Conservation (phyloP, 1,140 invertebrate genomes). For the Daktulosphaira vitifoliae region DNA sequence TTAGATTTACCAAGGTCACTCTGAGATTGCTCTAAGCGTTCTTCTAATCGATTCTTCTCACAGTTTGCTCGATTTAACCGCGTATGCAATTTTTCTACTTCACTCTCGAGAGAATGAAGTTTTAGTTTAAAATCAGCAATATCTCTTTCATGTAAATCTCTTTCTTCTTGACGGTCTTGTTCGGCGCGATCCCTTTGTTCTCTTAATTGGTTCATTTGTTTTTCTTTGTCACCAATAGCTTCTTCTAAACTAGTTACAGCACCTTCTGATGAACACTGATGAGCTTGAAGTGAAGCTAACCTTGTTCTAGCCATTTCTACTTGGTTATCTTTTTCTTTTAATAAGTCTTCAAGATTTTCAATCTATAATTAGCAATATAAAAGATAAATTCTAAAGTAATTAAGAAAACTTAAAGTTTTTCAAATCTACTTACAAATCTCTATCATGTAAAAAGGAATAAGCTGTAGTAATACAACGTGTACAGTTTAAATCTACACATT, state of each 20-base stretch:
- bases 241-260: conserved; percentile 88
- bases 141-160: conserved; percentile 86
- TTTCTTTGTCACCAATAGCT: conserved; percentile 92
- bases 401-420: no score
- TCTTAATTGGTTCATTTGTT: conserved; percentile 83
- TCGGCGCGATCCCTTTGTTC: conserved; percentile 92
- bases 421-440: no score
- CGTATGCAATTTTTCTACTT: conserved; percentile 61
- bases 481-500: no score
- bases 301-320: conserved; percentile 88
- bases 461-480: no score
- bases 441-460: no score
- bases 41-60: conserved; percentile 82
- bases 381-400: no score
- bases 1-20: conserved; percentile 88
- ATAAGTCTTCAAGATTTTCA: conserved; percentile 90
- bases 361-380: conserved; percentile 64
- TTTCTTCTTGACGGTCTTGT: conserved; percentile 89
- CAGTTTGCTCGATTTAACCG: conserved; percentile 73
- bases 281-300: conserved; percentile 80
- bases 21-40: conserved; percentile 83
- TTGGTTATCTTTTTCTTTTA: conserved; percentile 97
- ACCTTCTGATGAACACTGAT: conserved; percentile 84
- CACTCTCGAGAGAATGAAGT: conserved; percentile 77
- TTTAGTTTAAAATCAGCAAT: conserved; percentile 93